Evolutionary conservation across 2,888 invertebrate genomes (phyloP).

Genomic region (Agrotis puta): DNA sequence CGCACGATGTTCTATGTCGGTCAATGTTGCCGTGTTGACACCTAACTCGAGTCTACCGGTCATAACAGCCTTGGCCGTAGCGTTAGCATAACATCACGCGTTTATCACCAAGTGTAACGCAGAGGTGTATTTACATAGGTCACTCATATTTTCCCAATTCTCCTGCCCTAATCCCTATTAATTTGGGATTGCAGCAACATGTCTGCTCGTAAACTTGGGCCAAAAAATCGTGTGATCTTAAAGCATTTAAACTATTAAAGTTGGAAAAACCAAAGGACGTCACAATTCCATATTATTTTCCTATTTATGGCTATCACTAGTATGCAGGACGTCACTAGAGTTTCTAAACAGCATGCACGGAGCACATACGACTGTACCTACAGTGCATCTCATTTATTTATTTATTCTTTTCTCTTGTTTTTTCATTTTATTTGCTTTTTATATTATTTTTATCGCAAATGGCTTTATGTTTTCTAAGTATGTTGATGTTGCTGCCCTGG

Average conservation of each 20-base stretch:
- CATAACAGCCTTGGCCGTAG: constrained; percentile 60
- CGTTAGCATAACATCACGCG: constrained; percentile 3
- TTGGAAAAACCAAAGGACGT: constrained; percentile 41
- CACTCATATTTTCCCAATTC: neutral
- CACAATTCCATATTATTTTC: neutral
- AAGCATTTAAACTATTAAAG: neutral
- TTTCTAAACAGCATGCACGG: constrained; percentile 17
- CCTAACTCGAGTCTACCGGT: constrained; percentile 64
- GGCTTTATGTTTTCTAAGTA: neutral
- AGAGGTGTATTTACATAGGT: neutral
- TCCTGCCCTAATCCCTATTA: too few relatives aligned
- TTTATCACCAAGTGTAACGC: neutral
- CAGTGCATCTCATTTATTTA: neutral
- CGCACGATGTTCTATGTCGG: constrained; percentile 77
- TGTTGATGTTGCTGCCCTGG: neutral
- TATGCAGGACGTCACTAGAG: constrained; percentile 11
- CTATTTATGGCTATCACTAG: constrained; percentile 5
- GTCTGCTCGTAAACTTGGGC: too few relatives aligned
- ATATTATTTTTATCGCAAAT: neutral
- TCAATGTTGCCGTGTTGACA: constrained; percentile 87
- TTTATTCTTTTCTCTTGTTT: neutral
- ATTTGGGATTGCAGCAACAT: too few relatives aligned
- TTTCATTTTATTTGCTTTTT: constrained; percentile 11
- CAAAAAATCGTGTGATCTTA: too few relatives aligned
- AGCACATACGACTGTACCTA: constrained; percentile 13